These are phyloP conservation scores for Anticlea derivata DNA, from an alignment of 2,888 invertebrate genomes.

Conservation along the genomic window DNA sequence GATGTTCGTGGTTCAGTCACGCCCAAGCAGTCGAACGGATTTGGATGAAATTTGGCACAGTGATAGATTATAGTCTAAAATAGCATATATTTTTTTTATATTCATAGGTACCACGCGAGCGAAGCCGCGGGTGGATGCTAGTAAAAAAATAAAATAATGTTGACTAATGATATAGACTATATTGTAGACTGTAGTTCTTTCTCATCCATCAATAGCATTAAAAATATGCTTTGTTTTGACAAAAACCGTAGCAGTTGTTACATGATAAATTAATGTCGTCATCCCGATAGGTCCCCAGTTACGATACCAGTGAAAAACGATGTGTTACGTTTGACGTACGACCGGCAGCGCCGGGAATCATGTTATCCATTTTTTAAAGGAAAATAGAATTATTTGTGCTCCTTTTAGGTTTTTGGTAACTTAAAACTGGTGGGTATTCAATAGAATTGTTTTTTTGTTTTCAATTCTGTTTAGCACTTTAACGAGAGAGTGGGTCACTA, in stretches of 20 bases:
- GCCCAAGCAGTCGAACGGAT: no score
- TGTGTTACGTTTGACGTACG: slow-evolving; percentile 53
- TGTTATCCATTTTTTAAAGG: slow-evolving; percentile 32
- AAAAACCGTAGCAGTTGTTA: slow-evolving; percentile 55
- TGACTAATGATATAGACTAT: no score
- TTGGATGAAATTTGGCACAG: no score
- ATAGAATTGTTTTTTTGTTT: no score
- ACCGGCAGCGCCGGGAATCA: slow-evolving; percentile 38
- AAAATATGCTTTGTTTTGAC: slow-evolving; percentile 25
- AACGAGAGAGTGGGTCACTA: no score
- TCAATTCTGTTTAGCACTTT: no score
- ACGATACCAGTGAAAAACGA: slow-evolving; percentile 63
- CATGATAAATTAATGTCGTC: slow-evolving; percentile 74
- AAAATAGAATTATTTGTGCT: slow-evolving; percentile 18
- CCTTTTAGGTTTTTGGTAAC: background rate
- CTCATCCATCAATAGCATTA: slow-evolving; percentile 9
- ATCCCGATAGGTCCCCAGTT: slow-evolving; percentile 54
- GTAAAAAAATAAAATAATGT: no score
- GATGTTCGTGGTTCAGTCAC: no score
- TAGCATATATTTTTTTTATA: no score
- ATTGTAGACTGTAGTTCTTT: background rate
- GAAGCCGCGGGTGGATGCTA: no score
- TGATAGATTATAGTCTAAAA: no score
- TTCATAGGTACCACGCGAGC: no score
- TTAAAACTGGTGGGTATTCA: slow-evolving; percentile 1